Evolutionary conservation across 2,888 invertebrate genomes (phyloP), one percentile per base, ranked within the genome.

Genomic region (Melipona beecheii): DNA sequence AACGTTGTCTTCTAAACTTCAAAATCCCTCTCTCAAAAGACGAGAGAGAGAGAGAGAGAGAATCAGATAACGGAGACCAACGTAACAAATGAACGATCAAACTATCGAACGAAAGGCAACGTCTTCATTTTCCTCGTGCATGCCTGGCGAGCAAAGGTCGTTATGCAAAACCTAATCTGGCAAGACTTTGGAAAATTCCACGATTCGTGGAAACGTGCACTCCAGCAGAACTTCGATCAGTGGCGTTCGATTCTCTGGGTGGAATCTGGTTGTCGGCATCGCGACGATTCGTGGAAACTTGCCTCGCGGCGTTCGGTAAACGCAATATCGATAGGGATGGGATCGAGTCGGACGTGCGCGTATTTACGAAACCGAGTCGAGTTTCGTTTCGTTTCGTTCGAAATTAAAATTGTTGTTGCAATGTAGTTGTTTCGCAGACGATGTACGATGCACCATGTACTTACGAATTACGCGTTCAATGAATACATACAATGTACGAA

Each of bases 301-400:
- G 62, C 70, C 70, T 11, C 2, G 17, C 17, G 49, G 54, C 56
- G 69, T 62, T 64, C 49, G 24, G 62, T 49, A 68, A 79, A 69
- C 69, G 79, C 56, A 70, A 70, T 75, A 79, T 75, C 69, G 24
- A 43, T 43, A 52, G 15, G n/a, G 43, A 43, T 9, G 1, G 9
- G 36, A 68, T 68, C 60, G 52, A 5, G 56, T 19, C 27, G 36
- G 1, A 36, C 9, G 43, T 43, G 43, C 43, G 43, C 43, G 11
- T 43, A 43, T 43, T 43, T 43, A 43, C 43, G 43, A 43, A 43
- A 43, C 43, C 43, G 11, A 43, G 43, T 43, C 43, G 9, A 43
- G 1, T 43, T 31, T 43, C 43, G 43, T 43, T 31, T 43, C 43
- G 43, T 43, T 11, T 9, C 43, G 43, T 43, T 43, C 36, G 36